These are phyloP conservation scores for Drosophila dives DNA, from an alignment of 2,888 invertebrate genomes.

Conservation along the genomic window DNA sequence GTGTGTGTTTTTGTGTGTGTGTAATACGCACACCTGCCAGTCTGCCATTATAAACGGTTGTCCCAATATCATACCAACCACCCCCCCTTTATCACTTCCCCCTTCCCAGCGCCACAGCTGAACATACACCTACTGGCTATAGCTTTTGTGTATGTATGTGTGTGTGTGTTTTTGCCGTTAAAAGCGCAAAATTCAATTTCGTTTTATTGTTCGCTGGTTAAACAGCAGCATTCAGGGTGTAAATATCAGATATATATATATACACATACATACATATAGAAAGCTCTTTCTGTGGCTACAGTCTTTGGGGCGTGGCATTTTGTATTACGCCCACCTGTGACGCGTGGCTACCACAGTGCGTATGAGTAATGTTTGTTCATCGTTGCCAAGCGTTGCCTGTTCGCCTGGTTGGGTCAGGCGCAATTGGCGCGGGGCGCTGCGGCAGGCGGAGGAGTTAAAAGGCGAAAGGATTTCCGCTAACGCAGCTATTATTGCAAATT, in stretches of 20 bases:
- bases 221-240: slow-evolving; percentile 57
- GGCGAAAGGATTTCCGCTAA: slow-evolving; percentile 45
- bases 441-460: neutral
- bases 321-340: slow-evolving; percentile 77
- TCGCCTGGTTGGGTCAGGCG: neutral
- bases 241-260: slow-evolving; percentile 32
- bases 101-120: neutral
- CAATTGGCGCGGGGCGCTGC: no score
- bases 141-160: slow-evolving; percentile 61
- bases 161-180: slow-evolving; percentile 66
- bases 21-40: slow-evolving; percentile 31
- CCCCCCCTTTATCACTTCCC: no score
- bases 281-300: slow-evolving; percentile 3
- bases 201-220: slow-evolving; percentile 77
- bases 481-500: slow-evolving; percentile 38
- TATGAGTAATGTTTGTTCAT: slow-evolving; percentile 59
- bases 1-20: slow-evolving; percentile 17
- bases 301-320: slow-evolving; percentile 60
- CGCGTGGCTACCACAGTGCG: slow-evolving; percentile 51
- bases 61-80: neutral
- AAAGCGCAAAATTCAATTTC: slow-evolving; percentile 80
- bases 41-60: slow-evolving; percentile 30
- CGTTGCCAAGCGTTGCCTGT: slow-evolving; percentile 3
- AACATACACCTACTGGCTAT: slow-evolving; percentile 17
- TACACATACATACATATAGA: neutral